phyloP scores from a whole-genome alignment of 2,113 vertebrate genomes.

The Acrocephalus kingi region DNA sequence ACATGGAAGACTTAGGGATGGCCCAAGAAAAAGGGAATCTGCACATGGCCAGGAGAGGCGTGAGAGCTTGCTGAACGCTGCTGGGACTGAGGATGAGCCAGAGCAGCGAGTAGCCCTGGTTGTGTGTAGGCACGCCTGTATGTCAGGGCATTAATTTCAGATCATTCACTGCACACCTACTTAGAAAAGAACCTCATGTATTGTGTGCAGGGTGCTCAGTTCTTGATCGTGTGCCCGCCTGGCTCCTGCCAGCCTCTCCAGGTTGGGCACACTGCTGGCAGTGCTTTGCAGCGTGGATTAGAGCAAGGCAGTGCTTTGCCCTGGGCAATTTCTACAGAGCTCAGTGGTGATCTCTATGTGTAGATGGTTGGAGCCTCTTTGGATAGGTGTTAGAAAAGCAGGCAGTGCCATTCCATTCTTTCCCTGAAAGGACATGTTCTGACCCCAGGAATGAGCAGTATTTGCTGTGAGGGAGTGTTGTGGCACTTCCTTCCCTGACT shows the following conservation, averaged over 20 bases:
- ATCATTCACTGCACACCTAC: not conserved
- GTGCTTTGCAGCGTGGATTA: not conserved
- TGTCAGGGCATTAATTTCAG: not conserved
- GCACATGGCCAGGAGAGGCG: not conserved
- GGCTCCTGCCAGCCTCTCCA: not conserved
- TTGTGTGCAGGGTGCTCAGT: not conserved
- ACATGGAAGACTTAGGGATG: not conserved
- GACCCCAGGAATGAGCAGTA: not conserved
- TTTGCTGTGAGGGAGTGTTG: not conserved
- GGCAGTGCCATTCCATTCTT: not conserved
- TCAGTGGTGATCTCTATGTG: accelerated
- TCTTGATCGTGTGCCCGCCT: not conserved
- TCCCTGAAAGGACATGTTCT: not conserved
- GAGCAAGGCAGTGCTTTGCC: not conserved
- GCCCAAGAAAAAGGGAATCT: not conserved
- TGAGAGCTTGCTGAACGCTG: not conserved
- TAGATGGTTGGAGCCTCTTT: not conserved
- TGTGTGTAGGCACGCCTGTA: accelerated
- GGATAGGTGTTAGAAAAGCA: not conserved
- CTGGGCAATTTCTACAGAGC: accelerated
- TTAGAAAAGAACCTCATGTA: not conserved
- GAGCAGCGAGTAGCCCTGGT: not conserved
- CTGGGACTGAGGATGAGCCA: not conserved
- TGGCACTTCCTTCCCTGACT: not conserved
- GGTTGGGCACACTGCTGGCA: not conserved